Percentiles rank a stretch among this genome's conserved stretches.
phyloP scores from a whole-genome alignment of 2,888 invertebrate species.

The Ophioninae sp. region DNA sequence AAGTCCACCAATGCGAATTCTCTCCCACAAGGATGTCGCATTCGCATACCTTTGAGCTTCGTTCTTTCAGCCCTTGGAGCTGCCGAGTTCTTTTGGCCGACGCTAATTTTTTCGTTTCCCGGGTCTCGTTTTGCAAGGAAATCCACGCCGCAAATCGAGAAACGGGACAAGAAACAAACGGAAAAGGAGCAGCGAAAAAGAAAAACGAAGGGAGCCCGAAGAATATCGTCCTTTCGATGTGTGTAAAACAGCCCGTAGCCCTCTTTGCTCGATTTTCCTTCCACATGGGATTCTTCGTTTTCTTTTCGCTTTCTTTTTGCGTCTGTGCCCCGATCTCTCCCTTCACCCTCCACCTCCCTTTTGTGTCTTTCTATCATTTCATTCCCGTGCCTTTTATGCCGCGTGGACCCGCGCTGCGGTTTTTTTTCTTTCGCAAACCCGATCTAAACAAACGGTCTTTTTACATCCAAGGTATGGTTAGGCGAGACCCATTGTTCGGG shows the following conservation, averaged over 20 bases:
- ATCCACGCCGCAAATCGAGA: slow-evolving; percentile 16
- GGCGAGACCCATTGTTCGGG: slow-evolving; percentile 62
- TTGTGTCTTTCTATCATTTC: slow-evolving; percentile 46
- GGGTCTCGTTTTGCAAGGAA: slow-evolving; percentile 40
- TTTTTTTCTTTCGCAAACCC: slow-evolving; percentile 40
- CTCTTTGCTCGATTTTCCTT: slow-evolving; percentile 42
- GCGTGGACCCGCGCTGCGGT: neutral
- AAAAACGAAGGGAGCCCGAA: slow-evolving; percentile 26
- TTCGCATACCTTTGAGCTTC: slow-evolving; percentile 10
- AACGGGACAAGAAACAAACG: slow-evolving; percentile 2
- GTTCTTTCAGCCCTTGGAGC: neutral
- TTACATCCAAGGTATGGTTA: slow-evolving; percentile 23
- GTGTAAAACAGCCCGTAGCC: slow-evolving; percentile 36
- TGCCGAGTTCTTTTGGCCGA: slow-evolving; percentile 11
- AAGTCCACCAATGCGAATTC: too few species aligned
- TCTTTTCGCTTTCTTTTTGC: slow-evolving; percentile 24
- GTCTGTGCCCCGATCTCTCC: slow-evolving; percentile 20
- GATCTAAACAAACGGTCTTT: slow-evolving; percentile 50
- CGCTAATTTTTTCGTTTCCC: slow-evolving; percentile 32
- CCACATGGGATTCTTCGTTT: slow-evolving; percentile 33
- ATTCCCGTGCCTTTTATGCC: slow-evolving; percentile 28
- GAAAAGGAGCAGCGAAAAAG: slow-evolving; percentile 12
- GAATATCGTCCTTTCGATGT: slow-evolving; percentile 58
- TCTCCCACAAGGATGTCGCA: neutral
- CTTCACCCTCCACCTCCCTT: slow-evolving; percentile 5